These are phyloP conservation scores for Scaptomyza tumidula DNA, from an alignment of 2,888 invertebrate genomes.

Conservation along the genomic window DNA sequence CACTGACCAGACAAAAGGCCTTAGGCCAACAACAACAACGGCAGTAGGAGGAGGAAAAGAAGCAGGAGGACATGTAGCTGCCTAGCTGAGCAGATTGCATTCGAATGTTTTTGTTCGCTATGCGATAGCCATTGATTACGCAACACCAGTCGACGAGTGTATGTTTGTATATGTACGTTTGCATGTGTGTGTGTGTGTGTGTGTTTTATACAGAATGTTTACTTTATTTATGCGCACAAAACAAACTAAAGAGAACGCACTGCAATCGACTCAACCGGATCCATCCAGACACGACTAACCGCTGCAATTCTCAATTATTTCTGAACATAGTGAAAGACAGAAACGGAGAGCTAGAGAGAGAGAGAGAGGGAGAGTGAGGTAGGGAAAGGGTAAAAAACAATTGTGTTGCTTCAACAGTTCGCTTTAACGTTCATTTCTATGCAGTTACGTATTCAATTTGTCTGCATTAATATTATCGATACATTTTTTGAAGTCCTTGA, in stretches of 20 bases:
- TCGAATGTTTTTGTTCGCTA: constrained; percentile 41
- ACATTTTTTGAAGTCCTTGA: neutral
- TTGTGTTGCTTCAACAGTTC: constrained; percentile 30
- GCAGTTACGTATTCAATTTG: neutral
- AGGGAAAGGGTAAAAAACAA: constrained; percentile 6
- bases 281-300: neutral
- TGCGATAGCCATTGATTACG: constrained; percentile 71
- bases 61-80: neutral
- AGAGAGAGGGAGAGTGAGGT: too few species aligned
- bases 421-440: constrained; percentile 3
- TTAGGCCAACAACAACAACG: constrained; percentile 2
- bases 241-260: constrained; percentile 58
- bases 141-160: constrained; percentile 16
- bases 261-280: constrained; percentile 13
- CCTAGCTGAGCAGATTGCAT: constrained; percentile 27
- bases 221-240: constrained; percentile 70
- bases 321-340: neutral
- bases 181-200: constrained; percentile 21
- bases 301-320: constrained; percentile 42
- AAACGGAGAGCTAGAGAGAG: neutral
- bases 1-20: constrained; percentile 29
- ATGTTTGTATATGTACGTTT: constrained; percentile 7
- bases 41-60: neutral
- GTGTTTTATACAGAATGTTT: constrained; percentile 37
- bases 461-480: neutral